Base-by-base conservation (phyloP, 2,797 vertebrate species). In the Macropus fuliginosus region DNA sequence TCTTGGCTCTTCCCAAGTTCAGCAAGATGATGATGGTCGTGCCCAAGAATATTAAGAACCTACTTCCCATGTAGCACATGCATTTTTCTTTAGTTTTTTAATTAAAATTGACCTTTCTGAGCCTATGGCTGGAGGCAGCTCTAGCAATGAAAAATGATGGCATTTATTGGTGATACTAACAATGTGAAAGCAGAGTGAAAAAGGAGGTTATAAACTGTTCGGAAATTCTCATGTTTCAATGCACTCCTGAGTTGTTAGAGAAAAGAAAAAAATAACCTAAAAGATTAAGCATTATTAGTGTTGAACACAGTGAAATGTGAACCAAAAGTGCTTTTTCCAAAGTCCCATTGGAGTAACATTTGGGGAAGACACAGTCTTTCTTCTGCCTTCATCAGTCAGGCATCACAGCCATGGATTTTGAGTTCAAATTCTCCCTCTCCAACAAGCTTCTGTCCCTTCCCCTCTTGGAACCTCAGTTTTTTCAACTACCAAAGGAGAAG, bases 41-140 rank as follows among this genome's bases (percentile, higher is more conserved):
- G 96, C 95, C n/a, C 94, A 94, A 96, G 94, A 92, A 95, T 97
- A 94, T 40, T 94, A 96, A 96, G 91, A 96, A 93, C 91, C 93
- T 95, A 87, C 74, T 81, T 96, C 91, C 93, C 96, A n/a, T 6
- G 18, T 59, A 91, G 62, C 55, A 97, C 97, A 96, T 92, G 29
- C 94, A 96, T 96, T 97, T 97, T 97, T 97, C 95, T 97, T 96
- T 94, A 92, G 55, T 96, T 97, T 98, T 87, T 97, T 97, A 98
- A 97, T 98, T 97, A 97, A 98, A 96, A 96, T 52, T 96, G 96
- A 96, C 96, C 97, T 98, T 97, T 97, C 95, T 93, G 55, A 96
- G 93, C 96, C 96, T 94, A 93, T 95, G 89, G 94, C 96, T 95
- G 87, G 96, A 97, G 96, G 97, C 95, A 96, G 66, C 24, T 6